A percentile compares a stretch with the other conserved stretches of the same genome.
These are phyloP conservation scores for Phallusia fumigata DNA, from an alignment of 23 tunicate genomes.

Conservation along the genomic window DNA sequence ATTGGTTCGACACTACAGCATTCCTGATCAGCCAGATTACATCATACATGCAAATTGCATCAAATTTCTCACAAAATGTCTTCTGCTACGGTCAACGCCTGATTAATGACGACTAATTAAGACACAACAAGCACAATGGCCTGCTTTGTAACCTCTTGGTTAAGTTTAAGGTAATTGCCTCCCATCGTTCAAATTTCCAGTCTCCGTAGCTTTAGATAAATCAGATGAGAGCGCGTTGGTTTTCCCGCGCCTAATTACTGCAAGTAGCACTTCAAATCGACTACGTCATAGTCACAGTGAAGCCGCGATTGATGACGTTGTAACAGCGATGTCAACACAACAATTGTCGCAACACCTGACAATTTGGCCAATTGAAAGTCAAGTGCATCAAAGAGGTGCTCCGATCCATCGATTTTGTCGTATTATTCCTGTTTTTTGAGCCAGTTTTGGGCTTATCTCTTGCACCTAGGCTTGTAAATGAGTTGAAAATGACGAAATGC, in stretches of 20 bases:
- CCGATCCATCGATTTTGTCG: background rate
- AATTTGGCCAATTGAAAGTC: background rate
- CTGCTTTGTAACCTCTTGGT: background rate
- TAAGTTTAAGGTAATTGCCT: background rate
- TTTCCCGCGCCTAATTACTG: background rate
- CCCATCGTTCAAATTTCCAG: background rate
- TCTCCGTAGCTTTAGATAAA: too few species aligned
- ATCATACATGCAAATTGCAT: background rate
- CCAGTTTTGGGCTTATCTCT: background rate
- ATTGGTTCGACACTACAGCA: too few species aligned
- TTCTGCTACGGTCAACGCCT: background rate
- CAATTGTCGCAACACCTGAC: background rate
- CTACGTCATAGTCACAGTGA: background rate
- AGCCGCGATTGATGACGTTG: background rate
- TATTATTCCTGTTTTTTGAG: background rate
- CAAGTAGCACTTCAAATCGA: background rate
- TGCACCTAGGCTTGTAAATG: background rate
- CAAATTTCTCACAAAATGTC: background rate
- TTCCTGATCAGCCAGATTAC: background rate
- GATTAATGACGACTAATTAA: background rate
- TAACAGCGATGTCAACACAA: background rate
- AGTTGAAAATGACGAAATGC: slow-evolving; percentile 1
- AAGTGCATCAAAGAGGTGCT: background rate
- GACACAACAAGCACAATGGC: background rate
- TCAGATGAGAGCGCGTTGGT: background rate